Evolutionary conservation across 2,113 vertebrate species (phyloP).

Genomic region (Syngnathus typhle): DNA sequence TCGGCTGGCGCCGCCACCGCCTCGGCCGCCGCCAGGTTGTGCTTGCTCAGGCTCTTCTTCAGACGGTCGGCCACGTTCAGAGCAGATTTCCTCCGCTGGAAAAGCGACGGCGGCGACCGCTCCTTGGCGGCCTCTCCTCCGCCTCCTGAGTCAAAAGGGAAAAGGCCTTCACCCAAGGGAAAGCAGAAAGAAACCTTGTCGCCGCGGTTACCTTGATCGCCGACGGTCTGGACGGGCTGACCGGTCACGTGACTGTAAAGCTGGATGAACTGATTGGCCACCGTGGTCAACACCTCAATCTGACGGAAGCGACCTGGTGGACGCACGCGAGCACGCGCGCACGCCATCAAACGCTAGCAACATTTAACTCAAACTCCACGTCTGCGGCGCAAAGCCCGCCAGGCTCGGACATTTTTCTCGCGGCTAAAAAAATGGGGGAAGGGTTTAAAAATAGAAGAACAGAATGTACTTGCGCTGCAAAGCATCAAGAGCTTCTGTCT

Average conservation of each 20-base stretch:
- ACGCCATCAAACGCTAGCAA: not conserved
- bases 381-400: too few relatives aligned
- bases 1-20: conserved; percentile 21
- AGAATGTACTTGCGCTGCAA: not conserved
- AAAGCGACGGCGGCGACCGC: conserved; percentile 42
- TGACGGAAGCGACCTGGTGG: conserved; percentile 91
- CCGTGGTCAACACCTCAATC: conserved; percentile 93
- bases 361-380: not conserved
- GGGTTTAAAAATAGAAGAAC: not conserved
- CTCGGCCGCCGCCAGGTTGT: conserved; percentile 68
- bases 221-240: conserved; percentile 83
- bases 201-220: conserved; percentile 49
- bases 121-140: conserved; percentile 33
- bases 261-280: conserved; percentile 93
- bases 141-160: conserved; percentile 13
- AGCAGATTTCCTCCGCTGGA: conserved; percentile 64
- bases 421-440: too few relatives aligned
- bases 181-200: not conserved
- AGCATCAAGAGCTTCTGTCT: not conserved
- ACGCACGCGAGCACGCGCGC: not conserved
- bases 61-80: conserved; percentile 80
- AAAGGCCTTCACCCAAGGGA: too few relatives aligned
- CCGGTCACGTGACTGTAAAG: conserved; percentile 96
- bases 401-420: too few relatives aligned
- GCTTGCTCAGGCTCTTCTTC: conserved; percentile 82